Conservation (phyloP, 2,797 vertebrate genomes). For the Linurgus olivaceus region DNA sequence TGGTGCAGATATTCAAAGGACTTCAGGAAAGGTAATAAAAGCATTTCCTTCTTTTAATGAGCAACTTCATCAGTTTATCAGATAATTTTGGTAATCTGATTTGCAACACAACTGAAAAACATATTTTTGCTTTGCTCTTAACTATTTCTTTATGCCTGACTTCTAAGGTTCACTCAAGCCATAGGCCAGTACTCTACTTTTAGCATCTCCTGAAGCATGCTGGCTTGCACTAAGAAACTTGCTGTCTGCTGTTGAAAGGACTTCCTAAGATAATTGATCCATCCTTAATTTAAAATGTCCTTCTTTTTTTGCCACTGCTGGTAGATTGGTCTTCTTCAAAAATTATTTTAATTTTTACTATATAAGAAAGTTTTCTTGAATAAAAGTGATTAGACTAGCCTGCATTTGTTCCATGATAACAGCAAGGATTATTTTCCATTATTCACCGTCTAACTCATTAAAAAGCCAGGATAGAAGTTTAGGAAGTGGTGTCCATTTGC, state of each 20-base stretch:
- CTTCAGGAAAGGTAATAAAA: conserved; percentile 89
- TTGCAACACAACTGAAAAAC: background rate
- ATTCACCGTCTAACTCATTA: background rate
- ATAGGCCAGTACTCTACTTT: background rate
- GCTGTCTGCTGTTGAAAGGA: background rate
- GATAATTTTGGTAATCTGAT: background rate
- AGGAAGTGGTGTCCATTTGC: background rate
- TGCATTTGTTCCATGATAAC: background rate
- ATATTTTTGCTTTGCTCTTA: background rate
- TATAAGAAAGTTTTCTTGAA: background rate
- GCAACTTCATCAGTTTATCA: background rate
- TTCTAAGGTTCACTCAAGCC: background rate
- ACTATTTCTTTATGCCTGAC: background rate
- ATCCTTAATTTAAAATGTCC: background rate
- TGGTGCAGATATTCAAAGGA: conserved; percentile 99
- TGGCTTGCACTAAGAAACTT: background rate
- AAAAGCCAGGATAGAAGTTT: background rate
- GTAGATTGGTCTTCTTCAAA: background rate
- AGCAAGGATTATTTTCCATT: background rate
- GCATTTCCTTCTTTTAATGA: background rate
- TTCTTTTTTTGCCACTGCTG: background rate
- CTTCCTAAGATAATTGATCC: background rate
- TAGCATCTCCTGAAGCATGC: background rate
- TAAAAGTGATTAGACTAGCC: background rate
- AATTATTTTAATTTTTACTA: background rate